phyloP scores from a whole-genome alignment of 2,797 vertebrate species.

The Phaenicophaeus curvirostris region DNA sequence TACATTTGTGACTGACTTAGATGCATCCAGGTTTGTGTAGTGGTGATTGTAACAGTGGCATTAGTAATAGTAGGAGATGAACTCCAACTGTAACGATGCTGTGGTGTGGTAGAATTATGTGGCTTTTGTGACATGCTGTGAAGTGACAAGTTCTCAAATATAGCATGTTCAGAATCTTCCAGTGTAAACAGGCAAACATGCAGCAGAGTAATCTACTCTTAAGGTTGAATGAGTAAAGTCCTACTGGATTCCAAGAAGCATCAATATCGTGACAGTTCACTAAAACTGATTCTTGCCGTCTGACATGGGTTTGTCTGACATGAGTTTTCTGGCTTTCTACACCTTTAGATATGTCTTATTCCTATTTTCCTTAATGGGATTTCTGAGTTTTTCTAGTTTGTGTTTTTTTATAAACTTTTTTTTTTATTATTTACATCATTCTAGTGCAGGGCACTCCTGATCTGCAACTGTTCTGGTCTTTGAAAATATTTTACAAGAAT shows the following conservation, averaged over 20 bases:
- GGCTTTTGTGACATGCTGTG: background rate
- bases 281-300: conserved; percentile 88
- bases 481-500: conserved; percentile 15
- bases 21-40: background rate
- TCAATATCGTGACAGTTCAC: conserved; percentile 35
- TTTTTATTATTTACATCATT: conserved; percentile 80
- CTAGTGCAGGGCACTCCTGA: conserved; percentile 86
- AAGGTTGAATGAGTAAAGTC: conserved; percentile 30
- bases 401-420: conserved; percentile 63
- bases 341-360: conserved; percentile 72
- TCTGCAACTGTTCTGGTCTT: conserved; percentile 83
- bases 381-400: conserved; percentile 72
- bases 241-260: conserved; percentile 31
- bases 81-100: background rate
- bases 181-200: conserved; percentile 81
- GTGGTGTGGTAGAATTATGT: background rate
- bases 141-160: background rate
- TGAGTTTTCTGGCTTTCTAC: conserved; percentile 91
- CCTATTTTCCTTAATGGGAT: conserved; percentile 64
- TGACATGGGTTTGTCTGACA: conserved; percentile 98
- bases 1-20: background rate
- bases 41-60: background rate
- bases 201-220: conserved; percentile 87
- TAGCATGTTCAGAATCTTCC: conserved; percentile 15
- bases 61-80: background rate